A percentile compares a stretch with the other conserved stretches of the same genome.
Conservation (phyloP, 2,888 invertebrate genomes). For the Epinotia demarniana region DNA sequence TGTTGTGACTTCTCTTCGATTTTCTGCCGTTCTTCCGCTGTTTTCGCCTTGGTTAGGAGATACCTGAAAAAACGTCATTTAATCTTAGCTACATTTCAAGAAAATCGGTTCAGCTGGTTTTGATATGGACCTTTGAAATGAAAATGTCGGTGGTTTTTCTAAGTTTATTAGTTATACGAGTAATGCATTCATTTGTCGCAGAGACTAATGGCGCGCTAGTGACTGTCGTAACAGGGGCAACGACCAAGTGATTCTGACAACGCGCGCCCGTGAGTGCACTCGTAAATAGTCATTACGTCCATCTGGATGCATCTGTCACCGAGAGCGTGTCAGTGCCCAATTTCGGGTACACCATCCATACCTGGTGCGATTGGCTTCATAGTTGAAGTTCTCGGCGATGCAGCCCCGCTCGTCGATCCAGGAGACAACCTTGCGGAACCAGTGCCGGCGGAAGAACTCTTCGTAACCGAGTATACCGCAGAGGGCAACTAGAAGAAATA, state of each 20-base stretch:
- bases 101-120: too few relatives aligned
- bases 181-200: too few relatives aligned
- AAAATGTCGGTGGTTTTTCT: too few relatives aligned
- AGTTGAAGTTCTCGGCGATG: constrained; percentile 53
- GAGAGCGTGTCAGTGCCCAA: too few relatives aligned
- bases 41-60: neutral
- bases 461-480: constrained; percentile 53
- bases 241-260: too few relatives aligned
- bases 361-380: constrained; percentile 46
- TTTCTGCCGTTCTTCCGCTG: neutral
- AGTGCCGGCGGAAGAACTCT: constrained; percentile 53
- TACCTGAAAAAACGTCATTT: neutral
- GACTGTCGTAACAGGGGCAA: too few relatives aligned
- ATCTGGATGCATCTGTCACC: too few relatives aligned
- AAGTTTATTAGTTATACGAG: too few relatives aligned
- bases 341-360: neutral
- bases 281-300: too few relatives aligned
- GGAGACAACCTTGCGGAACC: constrained; percentile 54
- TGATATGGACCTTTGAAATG: too few relatives aligned
- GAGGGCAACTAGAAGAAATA: constrained; percentile 50
- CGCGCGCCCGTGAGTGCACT: too few relatives aligned
- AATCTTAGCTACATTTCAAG: neutral
- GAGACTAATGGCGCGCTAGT: too few relatives aligned
- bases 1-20: neutral
- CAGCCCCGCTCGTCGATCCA: constrained; percentile 59